Percentiles rank a stretch among this genome's conserved stretches.
phyloP scores from a whole-genome alignment of 2,113 vertebrate genomes.

The Hyperopisus bebe region DNA sequence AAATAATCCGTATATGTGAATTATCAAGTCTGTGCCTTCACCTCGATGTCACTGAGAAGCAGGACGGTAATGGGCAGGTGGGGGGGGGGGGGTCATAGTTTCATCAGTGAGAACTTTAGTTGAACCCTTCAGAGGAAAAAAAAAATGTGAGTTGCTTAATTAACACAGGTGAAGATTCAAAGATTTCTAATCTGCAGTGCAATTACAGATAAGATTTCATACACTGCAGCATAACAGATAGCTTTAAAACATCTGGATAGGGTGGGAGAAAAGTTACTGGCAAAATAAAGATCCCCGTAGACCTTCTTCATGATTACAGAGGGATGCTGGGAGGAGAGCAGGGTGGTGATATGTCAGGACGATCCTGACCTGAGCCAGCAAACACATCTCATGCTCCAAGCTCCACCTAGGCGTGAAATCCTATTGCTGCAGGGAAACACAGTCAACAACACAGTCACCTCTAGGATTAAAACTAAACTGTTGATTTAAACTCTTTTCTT shows the following conservation, averaged over 20 bases:
- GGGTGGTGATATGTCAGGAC: neutral
- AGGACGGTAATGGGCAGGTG: neutral
- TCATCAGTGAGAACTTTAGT: neutral
- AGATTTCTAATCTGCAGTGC: neutral
- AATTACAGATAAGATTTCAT: neutral
- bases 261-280: neutral
- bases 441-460: neutral
- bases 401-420: neutral
- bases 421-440: neutral
- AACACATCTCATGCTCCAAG: neutral
- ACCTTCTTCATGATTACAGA: neutral
- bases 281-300: neutral
- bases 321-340: neutral
- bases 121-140: neutral
- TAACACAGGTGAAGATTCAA: neutral
- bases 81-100: neutral
- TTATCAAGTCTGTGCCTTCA: neutral
- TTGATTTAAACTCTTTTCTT: neutral
- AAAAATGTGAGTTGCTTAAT: neutral
- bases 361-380: neutral
- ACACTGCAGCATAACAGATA: neutral
- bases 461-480: neutral
- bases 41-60: neutral
- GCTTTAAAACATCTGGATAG: neutral
- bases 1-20: slow-evolving; percentile 34